These are phyloP conservation scores for Manis pentadactyla DNA, from an alignment of 2,797 vertebrate genomes.

Conservation along the genomic window DNA sequence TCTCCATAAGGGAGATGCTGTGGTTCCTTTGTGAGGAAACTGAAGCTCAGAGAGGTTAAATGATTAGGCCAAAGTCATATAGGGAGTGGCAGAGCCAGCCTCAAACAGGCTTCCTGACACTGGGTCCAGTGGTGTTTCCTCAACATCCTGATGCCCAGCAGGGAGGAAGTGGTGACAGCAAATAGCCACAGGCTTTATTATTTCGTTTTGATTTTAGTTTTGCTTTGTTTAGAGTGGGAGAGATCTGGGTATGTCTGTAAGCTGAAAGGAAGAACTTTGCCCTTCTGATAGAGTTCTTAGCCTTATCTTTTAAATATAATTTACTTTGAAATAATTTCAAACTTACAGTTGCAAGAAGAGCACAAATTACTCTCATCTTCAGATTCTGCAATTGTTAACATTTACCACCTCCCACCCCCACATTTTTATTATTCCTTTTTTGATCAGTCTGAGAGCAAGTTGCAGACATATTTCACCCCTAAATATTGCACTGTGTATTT, in stretches of 20 bases:
- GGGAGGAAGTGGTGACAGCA: slow-evolving; percentile 22
- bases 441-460: slow-evolving; percentile 16
- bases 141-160: slow-evolving; percentile 51
- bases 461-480: background rate
- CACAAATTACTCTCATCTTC: background rate
- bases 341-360: background rate
- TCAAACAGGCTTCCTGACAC: slow-evolving; percentile 51
- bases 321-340: slow-evolving; percentile 49
- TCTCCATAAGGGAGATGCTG: background rate
- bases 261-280: slow-evolving; percentile 30
- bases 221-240: slow-evolving; percentile 58
- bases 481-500: slow-evolving; percentile 21
- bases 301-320: slow-evolving; percentile 21
- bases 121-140: slow-evolving; percentile 25
- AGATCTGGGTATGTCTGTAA: slow-evolving; percentile 40
- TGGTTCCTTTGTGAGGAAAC: slow-evolving; percentile 38
- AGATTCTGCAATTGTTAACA: background rate
- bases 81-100: background rate
- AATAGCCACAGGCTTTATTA: background rate
- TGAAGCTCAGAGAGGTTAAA: slow-evolving; percentile 20
- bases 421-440: background rate
- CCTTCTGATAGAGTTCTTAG: slow-evolving; percentile 35
- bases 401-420: background rate
- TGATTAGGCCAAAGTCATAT: background rate
- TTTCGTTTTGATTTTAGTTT: slow-evolving; percentile 55